phyloP scores from a whole-genome alignment of 2,113 vertebrate species.

The Donacobius atricapilla region DNA sequence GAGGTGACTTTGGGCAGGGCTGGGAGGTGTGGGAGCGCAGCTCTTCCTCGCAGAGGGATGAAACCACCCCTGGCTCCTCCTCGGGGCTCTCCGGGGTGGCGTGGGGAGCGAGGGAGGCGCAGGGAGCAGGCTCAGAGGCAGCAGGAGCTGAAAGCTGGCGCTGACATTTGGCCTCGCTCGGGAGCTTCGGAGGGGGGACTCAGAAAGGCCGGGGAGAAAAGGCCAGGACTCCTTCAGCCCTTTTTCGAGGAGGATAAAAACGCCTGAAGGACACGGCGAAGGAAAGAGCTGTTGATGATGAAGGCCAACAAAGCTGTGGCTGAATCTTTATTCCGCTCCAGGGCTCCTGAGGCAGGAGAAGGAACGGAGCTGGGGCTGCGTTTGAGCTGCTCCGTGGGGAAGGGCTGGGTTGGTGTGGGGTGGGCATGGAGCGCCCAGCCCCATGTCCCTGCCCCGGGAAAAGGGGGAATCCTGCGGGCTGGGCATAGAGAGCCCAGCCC shows the following conservation, averaged over 20 bases:
- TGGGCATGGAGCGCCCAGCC: background rate
- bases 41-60: background rate
- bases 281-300: background rate
- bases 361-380: background rate
- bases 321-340: background rate
- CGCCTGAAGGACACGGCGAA: background rate
- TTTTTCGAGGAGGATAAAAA: background rate
- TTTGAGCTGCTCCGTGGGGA: background rate
- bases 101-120: background rate
- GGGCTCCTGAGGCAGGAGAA: background rate
- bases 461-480: background rate
- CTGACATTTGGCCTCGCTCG: background rate
- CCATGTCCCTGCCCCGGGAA: rapidly evolving
- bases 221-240: background rate
- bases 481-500: background rate
- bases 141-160: background rate
- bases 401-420: background rate
- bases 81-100: background rate
- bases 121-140: background rate
- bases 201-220: background rate
- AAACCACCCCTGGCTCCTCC: background rate
- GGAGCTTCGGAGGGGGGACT: slow-evolving; percentile 13
- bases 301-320: background rate
- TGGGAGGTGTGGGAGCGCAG: background rate
- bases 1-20: background rate